Base-by-base conservation (phyloP, 2,888 invertebrate genomes). In the Idaea biselata region DNA sequence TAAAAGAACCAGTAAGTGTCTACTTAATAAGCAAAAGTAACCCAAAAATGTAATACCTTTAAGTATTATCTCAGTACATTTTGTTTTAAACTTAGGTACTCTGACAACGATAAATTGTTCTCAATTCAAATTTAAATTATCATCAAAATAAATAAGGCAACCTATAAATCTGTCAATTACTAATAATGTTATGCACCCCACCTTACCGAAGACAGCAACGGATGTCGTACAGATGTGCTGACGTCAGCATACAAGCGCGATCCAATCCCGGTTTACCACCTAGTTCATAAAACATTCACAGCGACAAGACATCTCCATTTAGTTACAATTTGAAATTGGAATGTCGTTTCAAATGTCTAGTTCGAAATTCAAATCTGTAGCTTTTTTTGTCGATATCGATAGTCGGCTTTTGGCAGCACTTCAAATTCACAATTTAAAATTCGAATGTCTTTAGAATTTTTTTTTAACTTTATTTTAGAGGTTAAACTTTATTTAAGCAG, bases 281-380 rank as follows among this genome's bases (percentile, higher is more conserved):
- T 16, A 44, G 60, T 62, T 71, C 68, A 66, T 68, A 62, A 66
- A 68, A 64, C 63, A 69, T 68, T 65, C 68, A 66, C 33, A 33
- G 65, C 55, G 68, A 72, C 69, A 68, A 66, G 69, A 66, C 64
- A 68, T 68, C 54, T 68, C 69, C 66, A 72, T 72, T 71, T 68
- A 62, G 65, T 61, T 55, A 60, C 64, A 59, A 62, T 59, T 67
- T 44, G 60, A 62, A 67, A 56, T 56, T 18, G 18, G 56, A 56
- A 56, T 56, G 18, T 18, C 56, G 56, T 56, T 56, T 44, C 44
- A 18, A 16, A 58, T 58, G 44, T 58, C 18, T 11, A 56, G 56
- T 56, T 56, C 56, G 56, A 56, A 56, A 16, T 56, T 17, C 18
- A 18, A 18, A 18, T 17, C 18, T 56, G 18, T 18, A 56, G 17